These are phyloP conservation scores for Thermophis baileyi DNA, from an alignment of 2,113 vertebrate species.

Conservation along the genomic window DNA sequence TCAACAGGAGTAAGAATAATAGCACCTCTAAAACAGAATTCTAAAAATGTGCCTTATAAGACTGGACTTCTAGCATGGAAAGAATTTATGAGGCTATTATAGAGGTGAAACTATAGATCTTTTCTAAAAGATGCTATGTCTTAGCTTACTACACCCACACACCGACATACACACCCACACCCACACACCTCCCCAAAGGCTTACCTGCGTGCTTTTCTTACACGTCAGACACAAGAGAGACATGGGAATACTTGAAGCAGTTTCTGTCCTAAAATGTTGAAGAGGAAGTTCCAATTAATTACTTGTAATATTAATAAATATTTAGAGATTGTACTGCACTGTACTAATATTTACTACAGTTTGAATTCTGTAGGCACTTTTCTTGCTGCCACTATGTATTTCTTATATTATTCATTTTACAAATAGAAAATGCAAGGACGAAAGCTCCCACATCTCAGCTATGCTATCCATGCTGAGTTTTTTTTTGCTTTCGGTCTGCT, in stretches of 20 bases:
- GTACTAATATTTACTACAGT: background rate
- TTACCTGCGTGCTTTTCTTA: slow-evolving; percentile 50
- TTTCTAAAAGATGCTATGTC: background rate
- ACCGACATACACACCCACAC: fast-evolving
- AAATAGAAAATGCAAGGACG: background rate
- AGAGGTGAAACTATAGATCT: background rate
- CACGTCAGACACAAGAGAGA: slow-evolving; percentile 40
- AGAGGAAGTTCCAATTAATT: slow-evolving; percentile 21
- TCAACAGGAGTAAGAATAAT: background rate
- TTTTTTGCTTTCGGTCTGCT: background rate
- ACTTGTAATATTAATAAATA: background rate
- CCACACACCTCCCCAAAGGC: fast-evolving
- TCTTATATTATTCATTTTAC: background rate
- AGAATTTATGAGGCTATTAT: background rate
- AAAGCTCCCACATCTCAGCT: background rate
- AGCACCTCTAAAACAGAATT: background rate
- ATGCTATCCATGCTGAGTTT: background rate
- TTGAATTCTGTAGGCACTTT: background rate
- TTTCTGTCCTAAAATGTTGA: slow-evolving; percentile 37
- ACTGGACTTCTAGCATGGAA: background rate
- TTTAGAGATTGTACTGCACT: background rate
- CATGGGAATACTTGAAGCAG: background rate
- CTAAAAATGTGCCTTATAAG: background rate
- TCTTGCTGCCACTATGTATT: background rate
- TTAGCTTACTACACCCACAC: background rate